Base-by-base conservation (phyloP, 2,113 vertebrate genomes). In the Anolis sagrei region DNA sequence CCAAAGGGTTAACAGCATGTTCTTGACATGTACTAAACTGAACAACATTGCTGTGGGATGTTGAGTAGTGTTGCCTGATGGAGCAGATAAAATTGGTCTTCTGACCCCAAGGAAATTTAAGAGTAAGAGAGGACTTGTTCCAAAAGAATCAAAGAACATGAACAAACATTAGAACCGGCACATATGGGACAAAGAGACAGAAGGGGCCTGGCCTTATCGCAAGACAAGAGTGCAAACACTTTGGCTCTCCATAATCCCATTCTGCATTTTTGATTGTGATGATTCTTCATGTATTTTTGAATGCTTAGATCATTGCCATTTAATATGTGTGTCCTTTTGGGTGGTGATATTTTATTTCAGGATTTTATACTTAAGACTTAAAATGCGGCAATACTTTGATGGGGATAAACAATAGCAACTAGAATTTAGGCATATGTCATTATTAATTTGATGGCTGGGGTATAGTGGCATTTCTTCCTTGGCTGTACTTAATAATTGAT, bases 11-110 rank as follows among this genome's bases (percentile, higher is more conserved):
- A 76, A 82, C 61, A 77, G 18, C 36, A 80, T 87, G 85, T 82
- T 82, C 79, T 87, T 87, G 85, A 76, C 79, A 87, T 87, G 79
- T 77, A 82, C 79, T 76, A 69, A 70, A 79, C 79, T 87, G 73
- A 68, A 69, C 72, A 86, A 79, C 73, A 48, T 77, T 76, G 73
- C 64, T 78, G 76, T 78, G 74, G 64, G 86, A 78, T 39, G 74
- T 62, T 36, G 86, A 83, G 54, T 44, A 83, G 32, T 39, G 29
- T 76, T 83, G 66, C 39, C 79, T 70, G 66, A 48, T 78, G 86
- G 75, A 82, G 86, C 75, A 87, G 81, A 77, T 76, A 87, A 44
- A 77, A 78, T 82, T 82, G 32, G 76, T 78, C 78, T 70, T 70
- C 77, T 77, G 74, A 87, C 64, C 79, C 73, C 51, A 44, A 82